Base-by-base conservation (phyloP, 2,113 vertebrate genomes). In the Actenoides hombroni region DNA sequence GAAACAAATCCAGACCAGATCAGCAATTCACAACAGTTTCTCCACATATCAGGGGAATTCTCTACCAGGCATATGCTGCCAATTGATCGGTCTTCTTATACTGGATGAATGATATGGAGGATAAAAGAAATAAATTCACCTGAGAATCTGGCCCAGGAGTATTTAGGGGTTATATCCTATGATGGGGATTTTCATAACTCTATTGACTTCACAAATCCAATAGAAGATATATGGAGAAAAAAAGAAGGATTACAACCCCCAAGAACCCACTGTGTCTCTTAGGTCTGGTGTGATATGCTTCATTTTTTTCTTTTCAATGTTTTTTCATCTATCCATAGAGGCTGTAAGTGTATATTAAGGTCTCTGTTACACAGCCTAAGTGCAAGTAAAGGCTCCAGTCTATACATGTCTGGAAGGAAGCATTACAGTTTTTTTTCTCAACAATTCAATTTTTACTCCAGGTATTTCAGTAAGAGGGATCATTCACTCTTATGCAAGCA, bases 391-490 rank as follows among this genome's bases (percentile, higher is more conserved):
- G 57, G 39, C 12, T 82, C 15, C 40, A 65, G 48, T 44, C 86
- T 37, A 21, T 48, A 64, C 35, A 68, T 1, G 18, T 65, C 74
- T 89, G 61, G 39, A 81, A 84, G 51, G n/a, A 54, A 17, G 3
- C 13, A 73, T 68, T 57, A 44, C 39, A 75, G 46, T 1, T 24
- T 90, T 90, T 93, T 86, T 46, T 2, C 57, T 57, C 1, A 0
- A 76, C 65, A 76, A 84, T 91, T 89, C 69, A 84, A 73, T 84
- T 92, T 96, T 92, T 92, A 68, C 15, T 82, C 35, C 51, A 86
- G 37, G 51, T 88, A 21, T 86, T 88, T 82, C 69, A 78, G 9
- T 65, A 75, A 70, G 60, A 90, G 64, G 86, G 18, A 90, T 82
- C 48, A 73, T 75, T 95, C 61, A 82, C 16, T 84, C 42, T 88